Evolutionary conservation across 2,888 invertebrate species (phyloP).

Genomic region (Caenorhabditis japonica): DNA sequence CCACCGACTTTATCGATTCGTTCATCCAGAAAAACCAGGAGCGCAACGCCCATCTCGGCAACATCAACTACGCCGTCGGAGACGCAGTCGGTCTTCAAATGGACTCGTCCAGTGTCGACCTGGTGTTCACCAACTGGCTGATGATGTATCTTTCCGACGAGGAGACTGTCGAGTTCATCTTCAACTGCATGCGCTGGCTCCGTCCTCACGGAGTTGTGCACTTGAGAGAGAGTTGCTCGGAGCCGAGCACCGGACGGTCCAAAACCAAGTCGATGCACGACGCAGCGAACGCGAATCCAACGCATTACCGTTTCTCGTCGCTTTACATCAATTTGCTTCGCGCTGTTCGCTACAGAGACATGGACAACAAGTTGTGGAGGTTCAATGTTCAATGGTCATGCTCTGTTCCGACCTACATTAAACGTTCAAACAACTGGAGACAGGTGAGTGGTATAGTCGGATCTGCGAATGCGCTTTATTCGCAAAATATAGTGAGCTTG

Average conservation of each 20-base stretch:
- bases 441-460: too few species aligned
- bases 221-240: constrained; percentile 81
- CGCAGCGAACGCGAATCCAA: constrained; percentile 71
- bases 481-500: too few species aligned
- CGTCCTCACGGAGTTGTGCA: constrained; percentile 80
- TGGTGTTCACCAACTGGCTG: constrained; percentile 82
- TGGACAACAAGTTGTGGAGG: constrained; percentile 66
- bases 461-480: too few species aligned
- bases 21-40: constrained; percentile 80
- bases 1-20: constrained; percentile 81
- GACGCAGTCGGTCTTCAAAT: constrained; percentile 80
- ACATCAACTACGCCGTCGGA: constrained; percentile 79
- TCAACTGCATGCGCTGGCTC: constrained; percentile 80
- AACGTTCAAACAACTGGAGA: constrained; percentile 73
- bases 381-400: constrained; percentile 75
- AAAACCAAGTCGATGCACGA: constrained; percentile 67
- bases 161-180: constrained; percentile 78
- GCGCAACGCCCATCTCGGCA: constrained; percentile 78
- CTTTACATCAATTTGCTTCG: constrained; percentile 73
- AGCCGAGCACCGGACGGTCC: constrained; percentile 79
- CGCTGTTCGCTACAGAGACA: constrained; percentile 64
- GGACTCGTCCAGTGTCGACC: constrained; percentile 78
- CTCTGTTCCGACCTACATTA: constrained; percentile 76
- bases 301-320: constrained; percentile 75
- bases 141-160: constrained; percentile 81